Base-by-base conservation (phyloP, 37 sponge, comb jelly and placozoan species). In the Ephydatia muelleri region DNA sequence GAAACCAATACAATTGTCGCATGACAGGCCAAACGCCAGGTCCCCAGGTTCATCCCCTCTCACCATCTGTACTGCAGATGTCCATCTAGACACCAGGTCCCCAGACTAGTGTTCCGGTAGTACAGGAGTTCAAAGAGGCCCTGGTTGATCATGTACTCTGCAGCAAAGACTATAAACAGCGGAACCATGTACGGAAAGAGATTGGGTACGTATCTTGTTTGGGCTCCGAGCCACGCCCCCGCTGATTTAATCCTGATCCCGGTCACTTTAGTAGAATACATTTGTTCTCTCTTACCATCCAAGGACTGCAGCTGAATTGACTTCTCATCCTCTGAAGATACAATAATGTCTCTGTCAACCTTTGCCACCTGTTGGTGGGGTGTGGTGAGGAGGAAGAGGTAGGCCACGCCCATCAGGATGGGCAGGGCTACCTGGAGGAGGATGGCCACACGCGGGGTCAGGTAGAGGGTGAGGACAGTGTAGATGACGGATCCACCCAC, bases 111-210 rank as follows among this genome's bases (percentile, higher is more conserved):
- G 69, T 91, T 82, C 0, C 72, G 70, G 57, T 88, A 85, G 85
- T 94, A 94, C 26, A 94, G 80, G 38, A 85, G 74, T 74, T 94
- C 94, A 77, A 88, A 90, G 73, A 96, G 84, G 23, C 92, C 90
- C 49, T 97, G 98, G 77, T 95, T 97, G 75, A 95, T 97, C 78
- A 91, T 80, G 76, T 97, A 97, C 83, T 97, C 98, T 37, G 88
- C 88, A 0, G 76, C 49, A 70, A 95, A 97, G 37, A 97, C 98
- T 48, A 87, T 22, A 77, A 95, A 95, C 66, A 97, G 80, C 2
- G 95, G 93, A 13, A 90, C 33, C 98, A 97, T 95, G 88, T 93
- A 97, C 81, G 74, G 68, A 33, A 27, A 91, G 68, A 82, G 79
- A 23, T 48, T 79, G 38, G 86, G 83, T 66, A 85, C 70, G 37